These are phyloP conservation scores for Thunnus maccoyii DNA, from an alignment of 2,113 vertebrate genomes.

Conservation along the genomic window DNA sequence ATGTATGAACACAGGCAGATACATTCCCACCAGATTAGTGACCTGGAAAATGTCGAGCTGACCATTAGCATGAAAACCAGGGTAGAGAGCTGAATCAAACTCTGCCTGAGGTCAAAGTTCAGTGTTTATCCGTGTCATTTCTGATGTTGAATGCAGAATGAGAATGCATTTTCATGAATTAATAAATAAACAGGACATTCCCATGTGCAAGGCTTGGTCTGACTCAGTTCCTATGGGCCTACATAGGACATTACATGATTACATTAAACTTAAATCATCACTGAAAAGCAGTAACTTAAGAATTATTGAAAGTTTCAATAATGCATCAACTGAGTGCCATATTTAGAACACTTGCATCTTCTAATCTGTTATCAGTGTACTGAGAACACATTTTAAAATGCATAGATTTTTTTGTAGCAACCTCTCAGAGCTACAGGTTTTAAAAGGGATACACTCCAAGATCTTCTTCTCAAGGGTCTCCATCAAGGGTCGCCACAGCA, in stretches of 20 bases:
- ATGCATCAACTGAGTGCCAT: too few relatives aligned
- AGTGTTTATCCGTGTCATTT: not conserved
- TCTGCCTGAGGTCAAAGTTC: constrained; percentile 1
- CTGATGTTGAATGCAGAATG: not conserved
- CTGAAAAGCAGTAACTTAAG: too few relatives aligned
- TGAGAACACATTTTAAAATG: too few relatives aligned
- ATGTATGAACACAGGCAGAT: constrained; percentile 16
- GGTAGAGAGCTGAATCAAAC: not conserved
- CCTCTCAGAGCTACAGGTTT: too few relatives aligned
- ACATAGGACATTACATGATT: not conserved
- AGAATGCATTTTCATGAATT: not conserved
- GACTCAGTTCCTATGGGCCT: not conserved
- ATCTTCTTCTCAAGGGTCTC: too few relatives aligned
- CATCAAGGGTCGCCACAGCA: too few relatives aligned
- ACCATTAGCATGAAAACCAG: constrained; percentile 7
- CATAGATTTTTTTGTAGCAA: too few relatives aligned
- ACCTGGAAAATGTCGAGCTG: constrained; percentile 12
- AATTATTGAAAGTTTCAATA: too few relatives aligned
- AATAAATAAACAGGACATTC: constrained; percentile 4
- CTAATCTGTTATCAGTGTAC: too few relatives aligned
- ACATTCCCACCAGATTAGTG: constrained; percentile 14
- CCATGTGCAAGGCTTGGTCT: not conserved
- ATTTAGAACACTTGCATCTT: too few relatives aligned
- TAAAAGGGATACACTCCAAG: too few relatives aligned
- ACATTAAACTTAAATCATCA: not conserved